Evolutionary conservation across 64 coral and sea anemone genomes (phyloP), one percentile per base, ranked within the genome.

Genomic region (Catalaphyllia jardinei): DNA sequence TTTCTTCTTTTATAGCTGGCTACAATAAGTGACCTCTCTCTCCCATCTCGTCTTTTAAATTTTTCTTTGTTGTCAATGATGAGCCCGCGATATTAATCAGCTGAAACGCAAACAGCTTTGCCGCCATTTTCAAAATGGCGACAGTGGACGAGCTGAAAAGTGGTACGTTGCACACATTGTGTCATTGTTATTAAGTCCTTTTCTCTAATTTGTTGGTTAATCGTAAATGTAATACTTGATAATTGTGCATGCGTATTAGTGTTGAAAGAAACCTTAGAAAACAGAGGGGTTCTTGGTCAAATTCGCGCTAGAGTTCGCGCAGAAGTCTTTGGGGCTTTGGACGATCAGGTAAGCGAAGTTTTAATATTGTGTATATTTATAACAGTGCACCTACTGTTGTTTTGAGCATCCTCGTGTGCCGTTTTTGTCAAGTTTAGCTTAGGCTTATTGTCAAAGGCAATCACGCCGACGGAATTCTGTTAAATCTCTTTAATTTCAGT

Each of bases 61-160:
- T 31, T 6, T 51, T 51, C 0, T 15, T 2, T 39, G 20, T 9
- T 51, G 17, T 51, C 8, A 11, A 9, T n/a, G 11, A 13, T 79
- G 76, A 60, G 59, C 79, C 52, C 79, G 59, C 80, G 42, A 67
- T n/a, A 4, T 6, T 35, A 15, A 20, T 38, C 80, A 67, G 31
- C 60, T 67, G 62, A 64, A 57, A 79, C 27, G 19, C 51, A 79
- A 55, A 79, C 75, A 54, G 67, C 49, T 15, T 19, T 31, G 62
- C 79, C 95, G 95, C 88, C 91, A 96, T 87, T 87, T 94, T 99
- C 87, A 93, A 99, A 93, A 99, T 98, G 96, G 93, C 97, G 83
- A 93, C 93, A 15, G 71, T 92, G 35, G 93, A 95, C 49, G 94
- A 99, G 69, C 65, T 99, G 61, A 99, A 99, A 86, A 75, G 75